Base-by-base conservation (phyloP, 2,888 invertebrate genomes). In the Nephrocerus scutellatus region DNA sequence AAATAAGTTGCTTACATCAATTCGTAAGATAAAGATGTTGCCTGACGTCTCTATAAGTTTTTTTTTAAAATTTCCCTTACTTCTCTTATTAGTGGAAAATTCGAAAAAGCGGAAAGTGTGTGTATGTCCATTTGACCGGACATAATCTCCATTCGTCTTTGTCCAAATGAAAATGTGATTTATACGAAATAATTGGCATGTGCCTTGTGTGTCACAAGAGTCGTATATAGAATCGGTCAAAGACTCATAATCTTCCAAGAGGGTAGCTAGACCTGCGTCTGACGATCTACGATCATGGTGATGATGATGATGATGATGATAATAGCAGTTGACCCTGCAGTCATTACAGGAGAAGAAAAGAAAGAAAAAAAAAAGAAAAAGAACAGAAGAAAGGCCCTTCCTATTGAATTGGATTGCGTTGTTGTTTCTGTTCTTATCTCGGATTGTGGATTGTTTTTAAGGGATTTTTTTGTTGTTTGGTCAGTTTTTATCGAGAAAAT, bases 261-360 rank as follows among this genome's bases (percentile, higher is more conserved):
- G n/a, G n/a, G n/a, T n/a, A n/a, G n/a, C n/a, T n/a, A n/a, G n/a
- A n/a, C n/a, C n/a, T n/a, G n/a, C n/a, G n/a, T n/a, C n/a, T n/a
- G n/a, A 46, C 72, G 72, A 56, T 80, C 80, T 30, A 77, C 73
- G 2, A 74, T 75, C 36, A 78, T 73, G 1, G 80, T 79, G 42
- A 84, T 74, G 59, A 92, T 91, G 37, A 88, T 72, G 66, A 85
- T 88, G 68, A 95, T 92, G 1, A 82, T 77, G 2, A 91, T 13
- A 16, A 36, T 15, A 39, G 33, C 21, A 25, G 21, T 36, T 29
- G 31, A 25, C 19, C 15, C 30, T 34, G 16, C 31, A 32, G 25
- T 19, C 25, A 25, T 26, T 33, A 20, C 5, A 30, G 23, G 34
- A 16, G 28, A 30, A 29, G 23, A 25, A 25, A 33, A 30, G 16